These are phyloP conservation scores for Notiomystis cincta DNA, from an alignment of 2,113 vertebrate genomes.

Conservation along the genomic window DNA sequence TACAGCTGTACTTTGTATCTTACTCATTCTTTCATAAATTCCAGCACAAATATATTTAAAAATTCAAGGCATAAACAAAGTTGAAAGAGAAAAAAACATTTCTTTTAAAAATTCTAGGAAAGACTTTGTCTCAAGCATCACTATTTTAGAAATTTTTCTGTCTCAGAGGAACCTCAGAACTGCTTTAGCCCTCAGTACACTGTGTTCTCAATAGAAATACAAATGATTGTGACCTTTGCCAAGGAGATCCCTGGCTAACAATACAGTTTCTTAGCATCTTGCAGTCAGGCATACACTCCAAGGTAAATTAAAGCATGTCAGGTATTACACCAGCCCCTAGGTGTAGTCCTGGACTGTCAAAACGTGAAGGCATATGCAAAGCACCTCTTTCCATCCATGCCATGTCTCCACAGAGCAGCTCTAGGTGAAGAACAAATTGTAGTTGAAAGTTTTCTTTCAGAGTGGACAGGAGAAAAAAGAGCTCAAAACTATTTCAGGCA, in stretches of 20 bases:
- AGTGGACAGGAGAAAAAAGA: background rate
- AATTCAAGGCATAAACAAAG: background rate
- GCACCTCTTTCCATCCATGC: background rate
- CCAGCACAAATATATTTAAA: background rate
- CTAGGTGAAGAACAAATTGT: background rate
- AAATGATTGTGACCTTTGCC: conserved; percentile 34
- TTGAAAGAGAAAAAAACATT: background rate
- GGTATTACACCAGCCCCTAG: background rate
- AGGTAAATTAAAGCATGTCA: background rate
- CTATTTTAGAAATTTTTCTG: background rate
- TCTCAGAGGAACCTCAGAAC: background rate
- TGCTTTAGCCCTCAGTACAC: background rate
- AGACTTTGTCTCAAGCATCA: background rate
- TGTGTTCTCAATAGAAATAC: background rate
- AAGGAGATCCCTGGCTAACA: background rate
- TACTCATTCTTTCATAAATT: background rate
- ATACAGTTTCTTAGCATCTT: background rate
- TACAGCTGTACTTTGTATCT: background rate
- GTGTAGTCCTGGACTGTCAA: background rate
- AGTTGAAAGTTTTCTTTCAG: background rate
- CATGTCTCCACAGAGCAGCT: background rate
- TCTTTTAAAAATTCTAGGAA: background rate
- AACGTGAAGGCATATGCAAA: background rate
- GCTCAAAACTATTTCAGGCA: background rate
- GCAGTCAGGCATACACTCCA: background rate